Evolutionary conservation across 2,113 vertebrate genomes (phyloP), one percentile per base, ranked within the genome.

Genomic region (Acinonyx jubatus): DNA sequence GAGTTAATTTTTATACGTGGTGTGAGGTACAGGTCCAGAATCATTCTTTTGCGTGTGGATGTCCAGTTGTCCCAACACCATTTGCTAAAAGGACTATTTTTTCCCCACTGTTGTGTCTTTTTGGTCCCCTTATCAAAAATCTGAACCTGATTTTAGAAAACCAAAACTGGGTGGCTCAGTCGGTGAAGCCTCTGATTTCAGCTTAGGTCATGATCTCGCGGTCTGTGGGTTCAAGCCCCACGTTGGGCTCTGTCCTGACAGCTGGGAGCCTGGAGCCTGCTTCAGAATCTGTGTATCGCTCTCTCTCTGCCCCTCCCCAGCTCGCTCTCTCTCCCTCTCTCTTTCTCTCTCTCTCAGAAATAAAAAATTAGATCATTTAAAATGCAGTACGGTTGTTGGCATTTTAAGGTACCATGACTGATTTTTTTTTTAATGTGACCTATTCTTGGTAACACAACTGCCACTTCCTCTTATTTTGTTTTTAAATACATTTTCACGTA

Each of bases 401-500:
- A 85, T 6, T 91, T 78, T 52, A 93, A 82, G 38, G 52, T 4
- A 78, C 4, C 31, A 18, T 61, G 88, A 48, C 12, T 66, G 27
- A 25, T 50, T 79, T 74, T 66, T 85, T 85, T 74, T 87, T 79
- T 7, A 57, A 52, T 85, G 38, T 71, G 71, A n/a, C 68, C 21
- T 92, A 13, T 79, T 96, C 63, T 90, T 89, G 36, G 52, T 68
- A 78, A 78, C 12, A 91, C 92, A 92, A 78, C 89, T 29, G 2
- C 52, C 95, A 82, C 5, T 55, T 96, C 68, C 61, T 23, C 19
- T 80, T 90, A 41, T 57, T 96, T 93, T 91, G n/a, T 33, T 95
- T 88, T 96, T 79, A 94, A 94, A 78, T 88, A 27, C 31, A 63
- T 41, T 94, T 97, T 87, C 31, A 16, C 41, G 83, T 81, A 74